phyloP scores from a whole-genome alignment of 2,797 vertebrate species.

The Halcyon chelicuti region DNA sequence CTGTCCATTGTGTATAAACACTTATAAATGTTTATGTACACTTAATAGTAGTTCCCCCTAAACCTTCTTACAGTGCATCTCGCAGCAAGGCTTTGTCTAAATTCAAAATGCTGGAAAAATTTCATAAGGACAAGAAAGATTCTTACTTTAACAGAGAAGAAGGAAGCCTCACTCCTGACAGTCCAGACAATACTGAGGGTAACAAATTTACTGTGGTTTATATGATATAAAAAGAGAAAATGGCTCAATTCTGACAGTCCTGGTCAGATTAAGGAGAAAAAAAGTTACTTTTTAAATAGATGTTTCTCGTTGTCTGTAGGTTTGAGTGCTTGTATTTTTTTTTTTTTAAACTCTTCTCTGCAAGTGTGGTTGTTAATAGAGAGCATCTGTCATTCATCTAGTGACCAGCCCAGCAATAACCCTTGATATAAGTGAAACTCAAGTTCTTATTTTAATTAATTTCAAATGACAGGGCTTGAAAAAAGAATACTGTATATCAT shows the following conservation, averaged over 20 bases:
- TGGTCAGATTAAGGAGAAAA: not conserved
- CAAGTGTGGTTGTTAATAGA: not conserved
- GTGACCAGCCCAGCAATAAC: not conserved
- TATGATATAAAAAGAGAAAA: not conserved
- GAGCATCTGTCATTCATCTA: not conserved
- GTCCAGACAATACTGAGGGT: slow-evolving; percentile 55
- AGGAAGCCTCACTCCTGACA: slow-evolving; percentile 39
- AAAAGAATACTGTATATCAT: not conserved
- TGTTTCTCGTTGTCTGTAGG: not conserved
- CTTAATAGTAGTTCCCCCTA: slow-evolving; percentile 54
- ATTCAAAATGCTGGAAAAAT: slow-evolving; percentile 54
- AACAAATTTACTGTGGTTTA: slow-evolving; percentile 32
- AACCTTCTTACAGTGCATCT: slow-evolving; percentile 75
- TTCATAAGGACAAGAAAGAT: slow-evolving; percentile 52
- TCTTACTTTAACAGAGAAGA: slow-evolving; percentile 9
- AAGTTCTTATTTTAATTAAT: not conserved
- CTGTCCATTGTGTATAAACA: slow-evolving; percentile 11
- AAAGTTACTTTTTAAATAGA: not conserved
- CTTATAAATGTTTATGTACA: not conserved
- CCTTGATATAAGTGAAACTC: not conserved
- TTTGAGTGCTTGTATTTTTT: not conserved
- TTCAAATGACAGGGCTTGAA: not conserved
- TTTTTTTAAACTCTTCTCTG: not conserved
- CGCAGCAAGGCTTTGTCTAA: slow-evolving; percentile 75
- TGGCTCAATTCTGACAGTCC: not conserved